Evolutionary conservation across 2,113 vertebrate genomes (phyloP).

Genomic region (Marmota flaviventris): DNA sequence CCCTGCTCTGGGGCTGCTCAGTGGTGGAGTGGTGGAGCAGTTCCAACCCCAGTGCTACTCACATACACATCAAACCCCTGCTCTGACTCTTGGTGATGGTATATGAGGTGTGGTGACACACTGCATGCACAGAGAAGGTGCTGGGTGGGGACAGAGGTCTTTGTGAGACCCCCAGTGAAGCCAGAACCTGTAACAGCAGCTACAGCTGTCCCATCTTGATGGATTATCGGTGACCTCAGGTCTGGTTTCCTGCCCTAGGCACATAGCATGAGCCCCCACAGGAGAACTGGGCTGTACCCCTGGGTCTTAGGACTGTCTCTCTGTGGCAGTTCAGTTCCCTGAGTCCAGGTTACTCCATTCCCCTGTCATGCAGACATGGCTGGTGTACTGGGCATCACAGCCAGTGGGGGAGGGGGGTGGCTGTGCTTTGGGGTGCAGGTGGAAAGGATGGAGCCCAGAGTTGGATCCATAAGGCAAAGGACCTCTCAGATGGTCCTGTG

Average conservation of each 20-base stretch:
- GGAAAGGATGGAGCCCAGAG: background rate
- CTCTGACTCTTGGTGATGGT: rapidly evolving
- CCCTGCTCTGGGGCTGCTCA: too few species aligned
- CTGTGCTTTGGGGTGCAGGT: background rate
- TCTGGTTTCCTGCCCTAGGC: background rate
- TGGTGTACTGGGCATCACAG: background rate
- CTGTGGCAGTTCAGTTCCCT: background rate
- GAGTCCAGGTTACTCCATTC: background rate
- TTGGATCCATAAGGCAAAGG: background rate
- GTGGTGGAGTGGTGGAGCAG: too few species aligned
- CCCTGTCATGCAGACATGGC: background rate
- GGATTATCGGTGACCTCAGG: background rate
- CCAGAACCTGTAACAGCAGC: background rate
- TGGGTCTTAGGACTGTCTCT: background rate
- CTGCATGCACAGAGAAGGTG: background rate
- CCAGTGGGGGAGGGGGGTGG: background rate
- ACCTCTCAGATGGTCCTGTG: background rate
- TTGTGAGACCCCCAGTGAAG: background rate
- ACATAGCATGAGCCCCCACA: background rate
- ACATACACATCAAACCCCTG: background rate
- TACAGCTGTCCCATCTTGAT: background rate
- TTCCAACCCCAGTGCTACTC: too few species aligned
- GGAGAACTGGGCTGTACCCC: background rate
- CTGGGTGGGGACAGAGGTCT: background rate
- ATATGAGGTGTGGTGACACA: background rate